Evolutionary conservation across 2,797 vertebrate genomes (phyloP).

Genomic region (Parambassis ranga): DNA sequence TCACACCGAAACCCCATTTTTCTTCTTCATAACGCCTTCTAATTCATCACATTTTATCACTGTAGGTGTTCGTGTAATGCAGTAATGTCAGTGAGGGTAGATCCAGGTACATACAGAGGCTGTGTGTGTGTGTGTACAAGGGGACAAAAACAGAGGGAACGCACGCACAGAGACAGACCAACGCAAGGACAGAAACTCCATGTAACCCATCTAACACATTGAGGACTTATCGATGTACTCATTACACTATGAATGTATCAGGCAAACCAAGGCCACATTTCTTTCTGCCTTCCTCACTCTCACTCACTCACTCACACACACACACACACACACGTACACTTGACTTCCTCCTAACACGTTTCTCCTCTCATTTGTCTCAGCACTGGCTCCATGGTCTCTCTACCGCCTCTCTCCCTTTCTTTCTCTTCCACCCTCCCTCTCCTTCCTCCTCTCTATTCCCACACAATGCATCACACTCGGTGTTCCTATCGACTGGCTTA

Average conservation of each 20-base stretch:
- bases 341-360: slow-evolving; percentile 23
- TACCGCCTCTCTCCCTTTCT: not conserved
- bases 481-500: slow-evolving; percentile 74
- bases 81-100: slow-evolving; percentile 31
- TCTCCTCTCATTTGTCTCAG: slow-evolving; percentile 55
- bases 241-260: slow-evolving; percentile 69
- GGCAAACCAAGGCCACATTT: slow-evolving; percentile 61
- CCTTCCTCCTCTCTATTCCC: slow-evolving; percentile 60
- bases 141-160: slow-evolving; percentile 14
- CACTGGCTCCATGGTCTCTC: slow-evolving; percentile 34
- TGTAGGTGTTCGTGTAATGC: slow-evolving; percentile 39
- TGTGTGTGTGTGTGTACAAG: slow-evolving; percentile 33
- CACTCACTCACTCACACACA: not conserved
- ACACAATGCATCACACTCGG: slow-evolving; percentile 82
- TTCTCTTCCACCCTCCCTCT: slow-evolving; percentile 2
- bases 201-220: slow-evolving; percentile 63
- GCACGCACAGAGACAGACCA: slow-evolving; percentile 15
- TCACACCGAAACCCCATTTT: slow-evolving; percentile 53
- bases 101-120: slow-evolving; percentile 37
- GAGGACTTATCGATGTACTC: slow-evolving; percentile 70
- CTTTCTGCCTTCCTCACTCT: not conserved
- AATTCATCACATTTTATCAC: slow-evolving; percentile 48
- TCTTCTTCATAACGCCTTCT: slow-evolving; percentile 30
- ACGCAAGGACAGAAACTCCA: slow-evolving; percentile 51
- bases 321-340: slow-evolving; percentile 15